These are phyloP conservation scores for Intellagama lesueurii DNA, from an alignment of 2,797 vertebrate species.

Conservation along the genomic window DNA sequence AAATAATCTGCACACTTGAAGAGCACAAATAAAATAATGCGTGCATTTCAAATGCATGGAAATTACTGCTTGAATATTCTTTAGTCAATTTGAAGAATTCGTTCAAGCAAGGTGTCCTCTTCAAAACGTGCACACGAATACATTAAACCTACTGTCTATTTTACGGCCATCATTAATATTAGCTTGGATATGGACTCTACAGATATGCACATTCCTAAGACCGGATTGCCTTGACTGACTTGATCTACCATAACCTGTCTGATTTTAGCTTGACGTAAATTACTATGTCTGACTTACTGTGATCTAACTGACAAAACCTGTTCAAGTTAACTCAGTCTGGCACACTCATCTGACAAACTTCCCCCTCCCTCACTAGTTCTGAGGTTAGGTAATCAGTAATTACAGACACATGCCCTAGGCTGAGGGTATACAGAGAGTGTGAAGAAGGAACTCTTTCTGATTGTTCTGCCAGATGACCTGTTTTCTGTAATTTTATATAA, in stretches of 20 bases:
- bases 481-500: background rate
- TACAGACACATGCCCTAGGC: background rate
- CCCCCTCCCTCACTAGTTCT: background rate
- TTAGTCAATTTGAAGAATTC: background rate
- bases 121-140: background rate
- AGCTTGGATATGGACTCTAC: background rate
- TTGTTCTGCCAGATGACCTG: background rate
- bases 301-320: background rate
- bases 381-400: background rate
- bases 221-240: background rate
- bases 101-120: background rate
- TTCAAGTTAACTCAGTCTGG: background rate
- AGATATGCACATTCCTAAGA: background rate
- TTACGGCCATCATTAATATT: no score
- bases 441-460: background rate
- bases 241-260: background rate
- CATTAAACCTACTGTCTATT: no score
- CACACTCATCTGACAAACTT: background rate
- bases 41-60: background rate
- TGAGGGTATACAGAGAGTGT: background rate
- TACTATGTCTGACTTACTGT: background rate
- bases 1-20: background rate
- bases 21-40: background rate
- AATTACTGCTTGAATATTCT: background rate
- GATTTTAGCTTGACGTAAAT: background rate